These are phyloP conservation scores for Girardinus metallicus DNA, from an alignment of 2,797 vertebrate genomes.

Conservation along the genomic window DNA sequence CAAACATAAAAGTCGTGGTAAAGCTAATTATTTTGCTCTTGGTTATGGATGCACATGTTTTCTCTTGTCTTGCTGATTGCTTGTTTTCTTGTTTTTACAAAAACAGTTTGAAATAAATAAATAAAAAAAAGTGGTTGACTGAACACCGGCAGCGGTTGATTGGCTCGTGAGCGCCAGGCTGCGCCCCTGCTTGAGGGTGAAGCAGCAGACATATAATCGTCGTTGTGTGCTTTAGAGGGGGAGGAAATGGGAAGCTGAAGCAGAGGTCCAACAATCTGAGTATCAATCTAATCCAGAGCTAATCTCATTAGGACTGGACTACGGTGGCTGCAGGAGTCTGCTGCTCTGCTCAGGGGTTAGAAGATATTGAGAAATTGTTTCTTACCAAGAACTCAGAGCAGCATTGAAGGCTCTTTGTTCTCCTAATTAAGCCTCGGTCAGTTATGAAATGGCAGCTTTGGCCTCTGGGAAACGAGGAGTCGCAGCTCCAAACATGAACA, in stretches of 20 bases:
- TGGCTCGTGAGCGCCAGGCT: too few relatives aligned
- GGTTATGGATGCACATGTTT: too few relatives aligned
- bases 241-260: slow-evolving; percentile 21
- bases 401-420: not conserved
- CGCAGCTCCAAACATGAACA: slow-evolving; percentile 13
- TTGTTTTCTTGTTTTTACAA: too few relatives aligned
- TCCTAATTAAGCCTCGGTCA: not conserved
- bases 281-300: slow-evolving; percentile 69
- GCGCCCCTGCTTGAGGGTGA: not conserved
- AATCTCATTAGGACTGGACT: slow-evolving; percentile 70
- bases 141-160: too few relatives aligned
- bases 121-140: too few relatives aligned
- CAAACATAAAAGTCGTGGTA: too few relatives aligned
- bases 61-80: too few relatives aligned
- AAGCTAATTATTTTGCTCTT: too few relatives aligned
- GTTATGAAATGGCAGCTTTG: not conserved
- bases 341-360: not conserved
- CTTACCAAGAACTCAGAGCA: not conserved
- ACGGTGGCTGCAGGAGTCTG: slow-evolving; percentile 21
- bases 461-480: not conserved
- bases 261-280: slow-evolving; percentile 32
- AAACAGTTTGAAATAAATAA: too few relatives aligned
- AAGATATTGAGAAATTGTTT: not conserved
- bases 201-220: not conserved
- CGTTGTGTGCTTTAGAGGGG: not conserved